Evolutionary conservation across 53 echinoderm and acorn worm genomes (phyloP).

Genomic region (Echinometra lucunter): DNA sequence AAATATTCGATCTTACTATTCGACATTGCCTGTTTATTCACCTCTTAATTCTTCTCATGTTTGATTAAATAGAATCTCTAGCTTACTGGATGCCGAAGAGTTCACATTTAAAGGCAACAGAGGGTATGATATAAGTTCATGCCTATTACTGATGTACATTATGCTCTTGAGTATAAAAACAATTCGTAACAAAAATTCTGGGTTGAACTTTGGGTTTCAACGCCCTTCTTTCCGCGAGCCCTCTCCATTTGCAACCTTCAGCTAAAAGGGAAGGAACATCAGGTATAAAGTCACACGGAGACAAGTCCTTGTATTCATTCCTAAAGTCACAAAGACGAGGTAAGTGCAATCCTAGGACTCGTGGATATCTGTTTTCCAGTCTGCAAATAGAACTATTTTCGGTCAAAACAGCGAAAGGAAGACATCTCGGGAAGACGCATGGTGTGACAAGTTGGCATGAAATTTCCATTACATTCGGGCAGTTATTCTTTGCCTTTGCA

Average conservation of each 20-base stretch:
- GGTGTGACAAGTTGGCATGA: not conserved
- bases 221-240: not conserved
- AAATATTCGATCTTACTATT: too few species aligned
- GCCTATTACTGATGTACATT: not conserved
- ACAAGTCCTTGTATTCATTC: not conserved
- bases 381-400: conserved; percentile 17
- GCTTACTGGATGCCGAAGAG: too few species aligned
- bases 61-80: too few species aligned
- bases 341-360: not conserved
- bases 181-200: not conserved
- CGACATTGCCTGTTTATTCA: too few species aligned
- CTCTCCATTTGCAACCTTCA: not conserved
- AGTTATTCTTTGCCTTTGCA: not conserved
- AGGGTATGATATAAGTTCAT: not conserved
- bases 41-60: too few species aligned
- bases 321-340: not conserved
- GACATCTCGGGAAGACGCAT: not conserved
- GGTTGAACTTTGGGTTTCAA: not conserved
- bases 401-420: conserved; percentile 25
- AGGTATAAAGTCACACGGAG: not conserved
- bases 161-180: not conserved
- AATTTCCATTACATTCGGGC: not conserved
- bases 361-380: not conserved
- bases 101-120: too few species aligned
- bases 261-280: not conserved